Base-by-base conservation (phyloP, 2,113 vertebrate genomes). In the Phylloscopus trochiloides region DNA sequence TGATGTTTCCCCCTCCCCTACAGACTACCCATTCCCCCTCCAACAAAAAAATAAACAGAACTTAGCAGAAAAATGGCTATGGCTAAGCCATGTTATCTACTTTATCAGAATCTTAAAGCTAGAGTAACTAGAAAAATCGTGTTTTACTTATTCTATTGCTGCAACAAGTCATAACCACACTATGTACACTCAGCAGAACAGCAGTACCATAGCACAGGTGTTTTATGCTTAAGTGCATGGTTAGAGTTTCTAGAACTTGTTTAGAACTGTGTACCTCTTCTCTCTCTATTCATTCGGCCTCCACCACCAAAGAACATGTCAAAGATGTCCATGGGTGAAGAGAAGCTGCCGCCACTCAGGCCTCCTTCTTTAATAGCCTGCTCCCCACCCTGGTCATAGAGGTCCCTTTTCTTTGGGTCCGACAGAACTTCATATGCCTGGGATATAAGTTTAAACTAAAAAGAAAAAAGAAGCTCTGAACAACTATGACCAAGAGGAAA, bases 301-400 rank as follows among this genome's bases (percentile, higher is more conserved):
- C 99, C 99, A 55, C 99, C 99, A 84, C 99, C 99, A 97, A 99
- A 99, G 97, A 99, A 99, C 99, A 99, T 99, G 98, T 99, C 99
- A 96, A 99, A 99, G 97, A 99, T 99, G 97, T 99, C 99, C 99
- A 99, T 99, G 47, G 99, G 99, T 28, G 99, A 99, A 24, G 98
- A 98, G 97, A 98, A 99, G 68, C 90, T 97, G 87, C 98, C 98
- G 95, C 99, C 98, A 55, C 98, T 95, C 75, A 98, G 97, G 88
- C 99, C 98, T 42, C 99, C 99, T 97, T 99, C 99, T 97, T 99
- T 99, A 94, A 99, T 99, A 7, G 99, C 99, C 96, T 99, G 99
- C 77, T 99, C 99, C 54, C 99, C 99, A 78, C 99, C 99, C 97
- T 99, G 98, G 97, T 99, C 99, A 98, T 99, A 99, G 88, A 99